These are phyloP conservation scores for Chloroceryle aenea DNA, from an alignment of 2,113 vertebrate genomes.

Conservation along the genomic window DNA sequence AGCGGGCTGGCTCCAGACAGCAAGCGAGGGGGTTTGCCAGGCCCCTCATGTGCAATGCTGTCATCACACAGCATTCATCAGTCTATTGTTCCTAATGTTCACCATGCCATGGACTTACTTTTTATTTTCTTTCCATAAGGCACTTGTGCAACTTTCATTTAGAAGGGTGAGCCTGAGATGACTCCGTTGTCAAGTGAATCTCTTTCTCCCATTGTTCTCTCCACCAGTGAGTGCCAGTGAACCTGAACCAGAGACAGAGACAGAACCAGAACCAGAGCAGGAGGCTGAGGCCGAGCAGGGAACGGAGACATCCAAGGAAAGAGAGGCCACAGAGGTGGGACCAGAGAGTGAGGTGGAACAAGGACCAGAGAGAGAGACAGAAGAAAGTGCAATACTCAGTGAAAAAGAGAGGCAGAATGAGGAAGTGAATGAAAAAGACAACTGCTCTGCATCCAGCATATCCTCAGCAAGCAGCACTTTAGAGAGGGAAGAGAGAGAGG, in stretches of 20 bases:
- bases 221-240: slow-evolving; percentile 78
- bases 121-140: slow-evolving; percentile 33
- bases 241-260: slow-evolving; percentile 69
- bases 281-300: slow-evolving; percentile 63
- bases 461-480: slow-evolving; percentile 97
- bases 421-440: slow-evolving; percentile 97
- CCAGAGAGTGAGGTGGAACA: slow-evolving; percentile 79
- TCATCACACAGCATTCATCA: not conserved
- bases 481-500: slow-evolving; percentile 95
- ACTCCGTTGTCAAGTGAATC: slow-evolving; percentile 38
- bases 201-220: slow-evolving; percentile 73
- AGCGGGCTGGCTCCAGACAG: not conserved
- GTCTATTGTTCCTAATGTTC: not conserved
- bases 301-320: slow-evolving; percentile 66
- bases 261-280: slow-evolving; percentile 66
- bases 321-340: slow-evolving; percentile 55
- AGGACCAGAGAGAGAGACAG: slow-evolving; percentile 81
- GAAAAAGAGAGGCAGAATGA: slow-evolving; percentile 97
- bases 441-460: slow-evolving; percentile 98
- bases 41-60: not conserved
- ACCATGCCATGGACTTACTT: not conserved
- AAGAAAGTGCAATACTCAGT: slow-evolving; percentile 87
- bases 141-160: not conserved
- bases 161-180: not conserved
- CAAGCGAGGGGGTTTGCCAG: not conserved